phyloP scores from a whole-genome alignment of 2,888 invertebrate genomes.

The Tholera decimalis region DNA sequence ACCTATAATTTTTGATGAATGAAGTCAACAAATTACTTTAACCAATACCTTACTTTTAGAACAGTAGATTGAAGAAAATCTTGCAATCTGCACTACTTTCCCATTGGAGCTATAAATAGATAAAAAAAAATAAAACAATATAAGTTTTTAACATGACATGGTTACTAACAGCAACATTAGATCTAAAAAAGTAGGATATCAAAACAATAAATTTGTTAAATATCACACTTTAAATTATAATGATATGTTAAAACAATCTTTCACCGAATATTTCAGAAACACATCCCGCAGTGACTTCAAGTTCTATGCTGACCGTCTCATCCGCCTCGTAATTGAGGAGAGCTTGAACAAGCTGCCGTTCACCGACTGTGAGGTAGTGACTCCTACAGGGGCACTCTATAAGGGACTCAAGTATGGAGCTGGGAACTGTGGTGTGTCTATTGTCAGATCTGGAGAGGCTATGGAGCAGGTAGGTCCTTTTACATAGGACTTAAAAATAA shows the following conservation, averaged over 20 bases:
- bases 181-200: too few relatives aligned
- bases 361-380: constrained; percentile 96
- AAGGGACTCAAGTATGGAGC: constrained; percentile 98
- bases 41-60: too few relatives aligned
- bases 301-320: constrained; percentile 99
- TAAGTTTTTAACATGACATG: too few relatives aligned
- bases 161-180: too few relatives aligned
- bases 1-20: neutral
- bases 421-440: constrained; percentile 99
- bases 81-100: neutral
- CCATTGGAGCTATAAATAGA: neutral
- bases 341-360: constrained; percentile 99
- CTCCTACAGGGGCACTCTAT: constrained; percentile 98
- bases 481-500: too few relatives aligned
- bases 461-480: constrained; percentile 95
- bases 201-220: too few relatives aligned
- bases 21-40: too few relatives aligned
- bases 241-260: neutral
- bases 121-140: too few relatives aligned
- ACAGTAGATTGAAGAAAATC: neutral
- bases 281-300: constrained; percentile 99
- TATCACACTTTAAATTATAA: too few relatives aligned
- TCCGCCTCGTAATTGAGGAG: constrained; percentile 99
- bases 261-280: constrained; percentile 93
- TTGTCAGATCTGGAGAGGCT: constrained; percentile 98